Evolutionary conservation across 2,797 vertebrate genomes (phyloP), one percentile per base, ranked within the genome.

Genomic region (Aldrovandia affinis): DNA sequence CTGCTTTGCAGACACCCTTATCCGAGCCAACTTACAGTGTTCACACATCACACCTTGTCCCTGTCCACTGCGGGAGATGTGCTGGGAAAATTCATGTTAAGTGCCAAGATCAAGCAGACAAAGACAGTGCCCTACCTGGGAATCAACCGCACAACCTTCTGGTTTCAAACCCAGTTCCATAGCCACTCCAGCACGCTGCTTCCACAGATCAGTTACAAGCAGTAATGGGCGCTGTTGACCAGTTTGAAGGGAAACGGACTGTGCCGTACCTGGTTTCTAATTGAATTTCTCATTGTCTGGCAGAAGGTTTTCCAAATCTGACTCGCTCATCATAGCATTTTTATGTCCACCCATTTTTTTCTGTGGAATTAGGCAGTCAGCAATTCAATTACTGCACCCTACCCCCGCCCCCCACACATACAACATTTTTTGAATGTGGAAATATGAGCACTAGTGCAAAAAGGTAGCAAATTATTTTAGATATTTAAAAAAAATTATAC

Each of bases 81-180:
- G 33, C 73, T 77, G 73, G 22, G 73, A 42, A 44, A 77, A 47
- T 44, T 25, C 42, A n/a, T 39, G 73, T 47, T 77, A 77, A 77
- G 73, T 47, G 42, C 73, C 68, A 18, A 33, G 18, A 20, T 73
- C 68, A 73, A 42, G 68, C 18, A 15, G 20, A 39, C 18, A 73
- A 73, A 36, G 65, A 12, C 65, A 73, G 36, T 15, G 6, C 68
- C 33, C 18, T 18, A 42, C 14, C 33, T 20, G 68, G 68, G 68
- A 73, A 33, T 73, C 36, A 73, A 39, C 68, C 36, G 18, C 20
- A 39, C 18, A 42, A 33, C 68, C 36, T 42, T 73, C 18, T 73
- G 68, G 68, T 73, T 73, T 22, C 15, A 15, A 39, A 33, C 68
- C 36, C 33, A 73, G 68, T 3, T 33, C 2, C 30, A 2, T 4